Conservation (phyloP, 92 coral and sea anemone genomes). For the Porites rus region DNA sequence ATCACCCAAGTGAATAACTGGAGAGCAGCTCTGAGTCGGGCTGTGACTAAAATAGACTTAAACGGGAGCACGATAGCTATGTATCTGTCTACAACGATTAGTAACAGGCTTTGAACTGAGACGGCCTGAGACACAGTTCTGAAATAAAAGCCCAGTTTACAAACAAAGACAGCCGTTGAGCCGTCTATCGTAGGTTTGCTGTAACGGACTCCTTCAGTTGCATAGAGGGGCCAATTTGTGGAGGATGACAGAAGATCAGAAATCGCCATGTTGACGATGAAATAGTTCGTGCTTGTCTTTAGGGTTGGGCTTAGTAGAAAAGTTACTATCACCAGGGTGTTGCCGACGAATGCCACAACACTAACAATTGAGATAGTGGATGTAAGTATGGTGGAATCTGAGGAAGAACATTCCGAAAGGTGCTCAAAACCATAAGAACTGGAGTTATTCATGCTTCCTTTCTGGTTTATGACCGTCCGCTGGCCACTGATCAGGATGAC, state of each 20-base stretch:
- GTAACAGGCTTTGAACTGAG: neutral
- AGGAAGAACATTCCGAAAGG: neutral
- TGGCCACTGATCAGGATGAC: no score
- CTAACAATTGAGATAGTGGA: neutral
- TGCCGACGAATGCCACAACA: slow-evolving; percentile 17
- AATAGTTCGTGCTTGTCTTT: slow-evolving; percentile 31
- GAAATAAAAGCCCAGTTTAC: slow-evolving; percentile 3
- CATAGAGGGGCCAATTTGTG: neutral
- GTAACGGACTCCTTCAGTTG: slow-evolving; percentile 26
- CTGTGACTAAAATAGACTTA: neutral
- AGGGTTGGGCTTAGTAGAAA: neutral
- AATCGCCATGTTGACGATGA: slow-evolving; percentile 32
- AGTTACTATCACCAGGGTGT: neutral
- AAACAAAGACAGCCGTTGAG: neutral
- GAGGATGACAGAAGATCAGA: slow-evolving; percentile 9
- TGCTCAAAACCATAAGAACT: neutral
- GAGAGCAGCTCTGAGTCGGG: slow-evolving; percentile 2
- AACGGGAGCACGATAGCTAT: slow-evolving; percentile 7
- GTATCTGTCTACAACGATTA: slow-evolving; percentile 19
- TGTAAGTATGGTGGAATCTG: slow-evolving; percentile 1
- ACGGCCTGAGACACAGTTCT: slow-evolving; percentile 10
- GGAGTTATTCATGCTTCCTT: slow-evolving; percentile 12
- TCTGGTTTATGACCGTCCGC: no score
- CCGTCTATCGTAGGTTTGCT: neutral
- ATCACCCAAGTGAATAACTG: neutral